phyloP scores from a whole-genome alignment of 2,797 vertebrate species.

The Pelodytes ibericus region DNA sequence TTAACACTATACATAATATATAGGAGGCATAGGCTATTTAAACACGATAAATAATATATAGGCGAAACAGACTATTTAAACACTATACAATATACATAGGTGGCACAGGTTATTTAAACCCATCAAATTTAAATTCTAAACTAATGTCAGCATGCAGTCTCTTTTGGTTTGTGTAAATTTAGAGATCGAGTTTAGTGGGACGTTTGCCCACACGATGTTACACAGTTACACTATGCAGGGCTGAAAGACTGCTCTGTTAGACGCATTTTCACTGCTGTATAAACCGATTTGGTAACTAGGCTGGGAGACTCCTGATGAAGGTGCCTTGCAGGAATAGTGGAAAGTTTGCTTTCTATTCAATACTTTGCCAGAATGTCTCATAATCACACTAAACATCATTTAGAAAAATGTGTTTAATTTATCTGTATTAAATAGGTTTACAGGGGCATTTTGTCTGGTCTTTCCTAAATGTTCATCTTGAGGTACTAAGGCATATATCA shows the following conservation, averaged over 20 bases:
- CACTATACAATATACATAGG: too few species aligned
- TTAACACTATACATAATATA: too few species aligned
- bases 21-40: too few species aligned
- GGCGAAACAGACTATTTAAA: too few species aligned
- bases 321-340: not conserved
- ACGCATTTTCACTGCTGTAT: not conserved
- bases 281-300: not conserved
- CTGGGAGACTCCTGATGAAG: not conserved
- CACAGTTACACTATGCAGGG: not conserved
- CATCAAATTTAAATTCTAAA: slow-evolving; percentile 18
- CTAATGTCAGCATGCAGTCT: not conserved
- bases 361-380: not conserved
- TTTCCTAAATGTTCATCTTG: too few species aligned
- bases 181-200: not conserved
- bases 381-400: too few species aligned
- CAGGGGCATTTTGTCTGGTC: too few species aligned
- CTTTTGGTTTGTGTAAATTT: not conserved
- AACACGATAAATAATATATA: too few species aligned
- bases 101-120: too few species aligned
- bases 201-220: not conserved
- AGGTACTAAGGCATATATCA: too few species aligned
- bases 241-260: slow-evolving; percentile 22
- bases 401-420: too few species aligned
- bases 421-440: too few species aligned
- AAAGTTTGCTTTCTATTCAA: not conserved